Conservation (phyloP, 2,113 vertebrate genomes). For the Struthidea cinerea region DNA sequence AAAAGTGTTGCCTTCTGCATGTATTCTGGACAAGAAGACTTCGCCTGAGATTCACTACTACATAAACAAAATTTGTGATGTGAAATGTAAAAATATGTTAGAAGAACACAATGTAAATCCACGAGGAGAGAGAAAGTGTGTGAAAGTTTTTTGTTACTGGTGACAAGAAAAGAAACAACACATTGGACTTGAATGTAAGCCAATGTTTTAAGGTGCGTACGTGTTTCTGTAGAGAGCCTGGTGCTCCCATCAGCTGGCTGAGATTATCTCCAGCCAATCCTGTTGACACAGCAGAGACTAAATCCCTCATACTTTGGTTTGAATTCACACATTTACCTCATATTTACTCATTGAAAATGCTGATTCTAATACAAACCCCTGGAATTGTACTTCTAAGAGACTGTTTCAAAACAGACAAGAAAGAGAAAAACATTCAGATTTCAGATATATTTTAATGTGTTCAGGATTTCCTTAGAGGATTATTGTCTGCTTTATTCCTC, state of each 20-base stretch:
- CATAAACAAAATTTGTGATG: background rate
- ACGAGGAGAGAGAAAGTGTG: fast-evolving
- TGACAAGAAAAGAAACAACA: background rate
- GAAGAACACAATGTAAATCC: background rate
- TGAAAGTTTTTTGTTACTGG: background rate
- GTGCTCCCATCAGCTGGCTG: background rate
- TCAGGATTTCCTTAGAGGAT: background rate
- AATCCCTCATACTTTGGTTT: background rate
- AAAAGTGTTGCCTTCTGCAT: background rate
- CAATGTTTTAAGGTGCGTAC: background rate
- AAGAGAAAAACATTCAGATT: background rate
- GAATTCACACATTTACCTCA: background rate
- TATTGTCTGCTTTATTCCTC: background rate
- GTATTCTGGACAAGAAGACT: background rate
- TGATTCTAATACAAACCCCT: background rate
- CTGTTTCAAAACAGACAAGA: background rate
- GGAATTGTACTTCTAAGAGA: background rate
- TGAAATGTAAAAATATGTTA: background rate
- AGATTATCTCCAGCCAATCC: no score
- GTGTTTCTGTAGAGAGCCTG: background rate
- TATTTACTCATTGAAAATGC: background rate
- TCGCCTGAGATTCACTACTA: background rate
- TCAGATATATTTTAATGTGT: background rate
- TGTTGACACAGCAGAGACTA: background rate
- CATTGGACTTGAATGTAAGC: background rate